A percentile compares a stretch with the other conserved stretches of the same genome.
Evolutionary conservation across 2,113 vertebrate species (phyloP).

Genomic region (Chauna torquata): DNA sequence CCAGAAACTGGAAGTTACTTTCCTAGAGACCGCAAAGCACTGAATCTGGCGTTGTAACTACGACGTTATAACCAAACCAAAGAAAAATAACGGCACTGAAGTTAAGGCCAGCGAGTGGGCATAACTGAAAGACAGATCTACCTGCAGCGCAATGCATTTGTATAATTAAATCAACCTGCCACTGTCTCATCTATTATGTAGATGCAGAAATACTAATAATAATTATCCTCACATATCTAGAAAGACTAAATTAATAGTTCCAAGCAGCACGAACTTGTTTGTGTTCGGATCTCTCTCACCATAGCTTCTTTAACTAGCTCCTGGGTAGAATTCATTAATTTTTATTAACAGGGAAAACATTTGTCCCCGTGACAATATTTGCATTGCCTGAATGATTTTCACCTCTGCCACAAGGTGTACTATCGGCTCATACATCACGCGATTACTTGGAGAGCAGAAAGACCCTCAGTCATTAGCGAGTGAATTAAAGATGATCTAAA

Average conservation of each 20-base stretch:
- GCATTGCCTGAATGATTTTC: conserved; percentile 98
- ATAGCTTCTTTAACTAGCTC: conserved; percentile 82
- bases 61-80: too few relatives aligned
- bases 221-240: conserved; percentile 53
- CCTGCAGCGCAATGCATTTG: conserved; percentile 3
- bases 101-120: not conserved
- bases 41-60: not conserved
- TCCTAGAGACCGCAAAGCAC: not conserved
- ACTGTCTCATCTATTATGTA: conserved; percentile 46
- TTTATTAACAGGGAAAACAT: conserved; percentile 96
- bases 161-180: conserved; percentile 66
- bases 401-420: conserved; percentile 99
- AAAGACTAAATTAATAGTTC: conserved; percentile 61
- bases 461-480: conserved; percentile 99
- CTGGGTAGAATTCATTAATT: conserved; percentile 95
- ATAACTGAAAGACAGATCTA: conserved; percentile 47
- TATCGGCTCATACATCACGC: conserved; percentile 97
- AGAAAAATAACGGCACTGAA: not conserved
- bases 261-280: conserved; percentile 70
- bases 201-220: conserved; percentile 44
- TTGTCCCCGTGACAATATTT: conserved; percentile 92
- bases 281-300: conserved; percentile 70
- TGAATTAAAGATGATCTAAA: conserved; percentile 99
- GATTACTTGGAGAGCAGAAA: conserved; percentile 97
- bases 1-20: conserved; percentile 23